phyloP scores from a whole-genome alignment of 2,797 vertebrate genomes.

The Sciurus carolinensis region DNA sequence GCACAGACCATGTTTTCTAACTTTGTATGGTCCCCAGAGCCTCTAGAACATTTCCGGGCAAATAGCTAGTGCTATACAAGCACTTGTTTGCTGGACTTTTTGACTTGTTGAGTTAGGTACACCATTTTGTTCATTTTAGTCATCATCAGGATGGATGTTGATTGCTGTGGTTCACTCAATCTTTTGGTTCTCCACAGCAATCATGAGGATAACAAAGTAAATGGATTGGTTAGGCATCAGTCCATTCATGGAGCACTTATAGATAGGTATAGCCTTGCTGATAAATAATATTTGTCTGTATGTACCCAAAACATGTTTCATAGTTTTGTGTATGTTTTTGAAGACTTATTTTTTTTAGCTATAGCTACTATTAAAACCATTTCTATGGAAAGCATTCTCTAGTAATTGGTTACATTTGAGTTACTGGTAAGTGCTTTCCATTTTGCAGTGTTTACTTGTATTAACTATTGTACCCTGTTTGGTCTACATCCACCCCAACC shows the following conservation, averaged over 20 bases:
- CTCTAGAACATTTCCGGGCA: conserved; percentile 58
- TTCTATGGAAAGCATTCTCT: conserved; percentile 77
- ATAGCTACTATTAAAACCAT: conserved; percentile 70
- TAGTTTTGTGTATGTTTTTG: conserved; percentile 73
- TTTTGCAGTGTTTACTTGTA: conserved; percentile 79
- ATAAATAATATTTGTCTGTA: conserved; percentile 69
- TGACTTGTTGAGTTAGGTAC: conserved; percentile 57
- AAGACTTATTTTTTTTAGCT: conserved; percentile 75
- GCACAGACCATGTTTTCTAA: conserved; percentile 18
- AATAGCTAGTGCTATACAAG: neutral
- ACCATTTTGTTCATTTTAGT: conserved; percentile 67
- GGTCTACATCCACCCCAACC: conserved; percentile 71
- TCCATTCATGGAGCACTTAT: conserved; percentile 61
- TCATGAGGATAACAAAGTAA: conserved; percentile 72
- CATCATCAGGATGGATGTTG: conserved; percentile 66
- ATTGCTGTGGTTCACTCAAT: conserved; percentile 59
- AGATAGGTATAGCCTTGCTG: conserved; percentile 58
- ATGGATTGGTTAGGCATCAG: conserved; percentile 69
- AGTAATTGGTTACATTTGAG: conserved; percentile 81
- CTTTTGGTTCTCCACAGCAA: conserved; percentile 59
- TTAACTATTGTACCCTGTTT: conserved; percentile 79
- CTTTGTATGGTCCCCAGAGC: neutral
- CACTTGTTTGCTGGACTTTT: conserved; percentile 28
- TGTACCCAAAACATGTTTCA: conserved; percentile 62
- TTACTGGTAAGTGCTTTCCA: conserved; percentile 83